Base-by-base conservation (phyloP, 2,113 vertebrate genomes). In the Corydoras maculifer region DNA sequence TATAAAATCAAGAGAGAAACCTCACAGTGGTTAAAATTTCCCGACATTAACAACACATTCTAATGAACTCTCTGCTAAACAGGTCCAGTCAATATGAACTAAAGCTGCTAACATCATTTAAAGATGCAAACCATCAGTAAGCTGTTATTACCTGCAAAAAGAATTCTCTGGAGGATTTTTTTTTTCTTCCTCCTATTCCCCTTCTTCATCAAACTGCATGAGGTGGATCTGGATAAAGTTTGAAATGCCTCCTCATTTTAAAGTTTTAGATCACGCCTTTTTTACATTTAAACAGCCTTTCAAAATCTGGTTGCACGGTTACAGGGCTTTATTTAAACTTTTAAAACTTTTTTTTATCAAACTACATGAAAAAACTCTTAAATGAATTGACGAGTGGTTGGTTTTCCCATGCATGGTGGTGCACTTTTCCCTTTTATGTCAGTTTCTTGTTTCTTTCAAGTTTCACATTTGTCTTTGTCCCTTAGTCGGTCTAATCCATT, bases 301-400 rank as follows among this genome's bases (percentile, higher is more conserved):
- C 35, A 1, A 43, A 43, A 43, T 43, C 35, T 43, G 35, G 89
- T 91, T 89, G 86, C 89, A 77, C 80, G 62, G 89, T 77, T 79
- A 90, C 87, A 18, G 60, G 8, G 11, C 73, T 76, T 81, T 77
- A 80, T 82, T 71, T 61, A 81, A 75, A 82, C 87, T 68, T 79
- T 79, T 69, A 67, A 77, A 68, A 59, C 60, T 29, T 57, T 31
- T 29, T 51, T 64, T 68, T 65, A 13, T 69, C 79, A 67, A 73
- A 14, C 10, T 11, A 51, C 49, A 75, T 50, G 3, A 58, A 69
- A 63, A 15, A 43, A 10, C 48, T 58, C 13, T 57, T 14, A 57
- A 30, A 30, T 10, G 51, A 15, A 60, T n/a, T 57, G 50, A 58
- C 15, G 14, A 31, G 48, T 15, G 11, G 55, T 54, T 65, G 49